Evolutionary conservation across 2,797 vertebrate species (phyloP).

Genomic region (Neopelma chrysocephalum): DNA sequence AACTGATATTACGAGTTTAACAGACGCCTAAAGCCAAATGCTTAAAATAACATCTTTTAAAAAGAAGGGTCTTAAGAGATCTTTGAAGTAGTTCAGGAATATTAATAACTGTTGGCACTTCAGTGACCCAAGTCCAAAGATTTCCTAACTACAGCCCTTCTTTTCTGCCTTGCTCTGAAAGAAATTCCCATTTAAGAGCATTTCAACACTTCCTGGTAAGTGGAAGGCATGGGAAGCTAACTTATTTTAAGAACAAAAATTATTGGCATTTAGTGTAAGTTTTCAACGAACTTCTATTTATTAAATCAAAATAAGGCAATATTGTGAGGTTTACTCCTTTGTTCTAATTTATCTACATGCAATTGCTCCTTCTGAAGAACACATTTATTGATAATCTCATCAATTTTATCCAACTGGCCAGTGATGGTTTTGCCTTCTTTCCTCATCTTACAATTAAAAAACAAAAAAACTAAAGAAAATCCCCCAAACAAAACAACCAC

Average conservation of each 20-base stretch:
- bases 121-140: neutral
- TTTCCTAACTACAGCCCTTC: neutral
- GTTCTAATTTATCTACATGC: neutral
- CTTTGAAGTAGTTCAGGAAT: neutral
- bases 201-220: neutral
- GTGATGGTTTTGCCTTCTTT: neutral
- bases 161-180: neutral
- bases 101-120: neutral
- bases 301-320: neutral
- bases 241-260: neutral
- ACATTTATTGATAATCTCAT: neutral
- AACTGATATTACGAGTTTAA: neutral
- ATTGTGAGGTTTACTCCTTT: neutral
- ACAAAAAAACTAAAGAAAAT: too few species aligned
- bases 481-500: neutral
- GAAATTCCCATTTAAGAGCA: constrained; percentile 16
- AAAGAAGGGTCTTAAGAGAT: neutral
- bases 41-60: neutral
- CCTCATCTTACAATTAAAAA: neutral
- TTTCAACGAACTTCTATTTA: neutral
- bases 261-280: neutral
- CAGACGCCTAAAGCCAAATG: neutral
- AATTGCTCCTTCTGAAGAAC: neutral
- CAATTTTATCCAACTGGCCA: neutral
- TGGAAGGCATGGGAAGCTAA: neutral